Percentiles rank a stretch among this genome's conserved stretches.
phyloP scores from a whole-genome alignment of 2,888 invertebrate genomes.

The Watsonalla binaria region DNA sequence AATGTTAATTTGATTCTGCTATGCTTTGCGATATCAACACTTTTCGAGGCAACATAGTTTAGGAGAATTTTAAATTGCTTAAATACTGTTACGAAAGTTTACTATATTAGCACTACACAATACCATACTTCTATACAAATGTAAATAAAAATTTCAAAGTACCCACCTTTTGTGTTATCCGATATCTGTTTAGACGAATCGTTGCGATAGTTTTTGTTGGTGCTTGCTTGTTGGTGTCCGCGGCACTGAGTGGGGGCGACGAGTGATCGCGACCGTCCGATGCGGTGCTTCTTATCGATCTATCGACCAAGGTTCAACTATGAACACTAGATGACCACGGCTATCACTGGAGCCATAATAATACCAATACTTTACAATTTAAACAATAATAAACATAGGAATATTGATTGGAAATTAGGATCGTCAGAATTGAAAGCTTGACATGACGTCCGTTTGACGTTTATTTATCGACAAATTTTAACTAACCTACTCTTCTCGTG shows the following conservation, averaged over 20 bases:
- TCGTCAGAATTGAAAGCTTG: too few relatives aligned
- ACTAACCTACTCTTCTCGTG: too few relatives aligned
- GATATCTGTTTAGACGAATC: background rate
- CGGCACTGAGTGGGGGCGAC: background rate
- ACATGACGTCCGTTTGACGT: too few relatives aligned
- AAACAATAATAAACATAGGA: too few relatives aligned
- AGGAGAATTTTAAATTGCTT: too few relatives aligned
- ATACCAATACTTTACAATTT: background rate
- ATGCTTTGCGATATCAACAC: background rate
- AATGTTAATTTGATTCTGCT: background rate
- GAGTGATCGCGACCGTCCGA: background rate
- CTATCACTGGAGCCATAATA: conserved; percentile 1
- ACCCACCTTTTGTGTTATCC: background rate
- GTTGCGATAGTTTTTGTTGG: background rate
- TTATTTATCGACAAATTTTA: too few relatives aligned
- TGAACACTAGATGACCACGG: conserved; percentile 19
- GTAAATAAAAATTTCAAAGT: background rate
- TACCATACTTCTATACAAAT: too few relatives aligned
- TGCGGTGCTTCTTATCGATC: conserved; percentile 38
- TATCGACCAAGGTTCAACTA: conserved; percentile 57
- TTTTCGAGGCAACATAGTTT: too few relatives aligned
- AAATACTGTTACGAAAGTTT: too few relatives aligned
- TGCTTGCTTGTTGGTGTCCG: background rate
- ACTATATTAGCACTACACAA: too few relatives aligned
- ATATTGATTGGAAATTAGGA: too few relatives aligned